Evolutionary conservation across 1,140 invertebrate species (phyloP), one percentile per base, ranked within the genome.

Genomic region (Euura lappo): DNA sequence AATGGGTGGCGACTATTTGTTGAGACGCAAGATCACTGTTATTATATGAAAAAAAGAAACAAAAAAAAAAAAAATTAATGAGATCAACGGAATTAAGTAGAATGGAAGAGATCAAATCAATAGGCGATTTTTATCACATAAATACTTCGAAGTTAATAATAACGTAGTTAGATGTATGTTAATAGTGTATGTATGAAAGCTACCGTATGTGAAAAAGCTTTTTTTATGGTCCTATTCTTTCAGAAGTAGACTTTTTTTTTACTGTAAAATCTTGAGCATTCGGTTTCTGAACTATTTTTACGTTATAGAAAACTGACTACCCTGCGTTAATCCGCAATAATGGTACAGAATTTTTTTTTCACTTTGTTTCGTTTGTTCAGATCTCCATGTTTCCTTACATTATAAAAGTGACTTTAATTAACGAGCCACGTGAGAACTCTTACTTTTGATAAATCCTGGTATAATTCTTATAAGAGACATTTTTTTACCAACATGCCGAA

Each of bases 261-360:
- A 8, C 51, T 60, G 51, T 60, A 60, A 60, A 60, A 60, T 60
- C 13, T 60, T 60, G 3, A 60, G 51, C 51, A 60, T 60, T 60
- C 51, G 13, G 51, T 60, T 60, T 8, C 28, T 8, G 51, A 6
- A 60, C 13, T 60, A 60, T 60, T 60, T 60, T 60, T 60, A 60
- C 51, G 13, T 60, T 60, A 60, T 60, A 60, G 51, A 60, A 60
- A 60, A 60, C 51, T n/a, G 51, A 60, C 28, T 60, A 60, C 51
- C 51, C 51, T 60, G 51, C 51, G 51, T 60, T 60, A 60, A 60
- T 60, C 51, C 51, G 28, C 13, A 6, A 60, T 11, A 60, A 60
- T n/a, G 51, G 51, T 60, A 60, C 51, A 60, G 13, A 60, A 60
- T 60, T 60, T 60, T n/a, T n/a, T n/a, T 60, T 60, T 11, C 51